Base-by-base conservation (phyloP, 2,888 invertebrate genomes). In the Isoperla grammatica region DNA sequence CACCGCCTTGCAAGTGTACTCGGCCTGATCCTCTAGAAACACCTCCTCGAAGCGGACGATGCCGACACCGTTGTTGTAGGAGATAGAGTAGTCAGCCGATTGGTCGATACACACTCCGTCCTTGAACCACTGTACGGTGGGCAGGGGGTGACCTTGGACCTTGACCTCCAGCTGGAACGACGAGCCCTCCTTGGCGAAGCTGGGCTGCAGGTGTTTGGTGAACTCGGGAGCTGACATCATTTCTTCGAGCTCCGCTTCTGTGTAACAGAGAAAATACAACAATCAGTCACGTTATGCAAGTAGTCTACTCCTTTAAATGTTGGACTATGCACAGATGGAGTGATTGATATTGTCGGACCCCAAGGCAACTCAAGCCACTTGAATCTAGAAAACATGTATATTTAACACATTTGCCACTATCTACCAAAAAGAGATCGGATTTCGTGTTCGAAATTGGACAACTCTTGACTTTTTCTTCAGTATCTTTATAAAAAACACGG, bases 41-140 rank as follows among this genome's bases (percentile, higher is more conserved):
- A 86, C 79, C 70, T 84, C 84, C 55, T 88, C 86, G 65, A 90
- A 85, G 67, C 81, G 82, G 60, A 92, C 72, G 23, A 84, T 78
- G 53, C 90, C 90, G 57, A 87, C 85, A 3, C 91, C 90, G 69
- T 91, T 90, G 71, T 90, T 90, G 70, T 86, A 89, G 15, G 86
- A 88, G 63, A 89, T 88, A 63, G 81, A 75, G 71, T 87, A 90
- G 71, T 86, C 85, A 1, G 84, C 82, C 2, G 81, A 83, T 69
- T 84, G 84, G 69, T 88, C 88, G 65, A 88, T 82, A 69, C 86
- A 87, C 19, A 77, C 78, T 53, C 81, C 81, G 69, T 86, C 83
- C 72, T 85, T 87, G 70, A 79, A 86, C 91, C 91, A 92, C 68
- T 87, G 85, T 13, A 90, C 87, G 0, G 85, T 85, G 1, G 91